Evolutionary conservation across 2,888 invertebrate species (phyloP), one percentile per base, ranked within the genome.

Genomic region (Drosophila fungiperda): DNA sequence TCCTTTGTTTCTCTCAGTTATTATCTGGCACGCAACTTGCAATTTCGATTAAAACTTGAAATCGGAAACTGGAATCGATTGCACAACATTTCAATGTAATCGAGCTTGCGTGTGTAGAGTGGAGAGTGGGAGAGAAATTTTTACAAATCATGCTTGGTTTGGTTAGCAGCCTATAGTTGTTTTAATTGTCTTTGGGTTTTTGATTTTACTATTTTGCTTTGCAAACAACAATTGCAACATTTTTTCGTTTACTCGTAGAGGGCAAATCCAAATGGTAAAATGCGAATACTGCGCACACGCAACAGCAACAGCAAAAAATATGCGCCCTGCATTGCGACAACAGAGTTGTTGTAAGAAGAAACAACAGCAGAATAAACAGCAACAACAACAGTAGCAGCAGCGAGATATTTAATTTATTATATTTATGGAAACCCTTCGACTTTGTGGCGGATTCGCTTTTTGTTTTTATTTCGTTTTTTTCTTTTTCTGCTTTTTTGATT

Each of bases 261-360:
- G 66, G 78, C 76, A 74, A 59, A 68, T 35, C 53, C 62, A 76
- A 77, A 77, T 65, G 64, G 70, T 64, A 76, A 76, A 61, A 77
- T 70, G 67, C 80, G 70, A 84, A 83, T 76, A 78, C 65, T 81
- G 75, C 69, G 82, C 75, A 83, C 73, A 83, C 83, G 78, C 78
- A 82, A 50, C 78, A 57, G 17, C 54, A 49, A 40, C 32, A 32
- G 20, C 48, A 54, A 29, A 49, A 53, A 26, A 40, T 48, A 35
- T 26, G 52, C 40, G 53, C 67, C 50, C 61, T 62, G 67, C 61
- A 67, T 73, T 73, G 74, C 82, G 66, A 70, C 80, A 84, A 67
- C 66, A 52, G 64, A 42, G 55, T 33, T 53, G 45, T 32, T 45
- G 45, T 45, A 45, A 49, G 52, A 53, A 38, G 42, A 63, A 55